phyloP scores from a whole-genome alignment of 2,888 invertebrate genomes.

The Phorcus lineatus region DNA sequence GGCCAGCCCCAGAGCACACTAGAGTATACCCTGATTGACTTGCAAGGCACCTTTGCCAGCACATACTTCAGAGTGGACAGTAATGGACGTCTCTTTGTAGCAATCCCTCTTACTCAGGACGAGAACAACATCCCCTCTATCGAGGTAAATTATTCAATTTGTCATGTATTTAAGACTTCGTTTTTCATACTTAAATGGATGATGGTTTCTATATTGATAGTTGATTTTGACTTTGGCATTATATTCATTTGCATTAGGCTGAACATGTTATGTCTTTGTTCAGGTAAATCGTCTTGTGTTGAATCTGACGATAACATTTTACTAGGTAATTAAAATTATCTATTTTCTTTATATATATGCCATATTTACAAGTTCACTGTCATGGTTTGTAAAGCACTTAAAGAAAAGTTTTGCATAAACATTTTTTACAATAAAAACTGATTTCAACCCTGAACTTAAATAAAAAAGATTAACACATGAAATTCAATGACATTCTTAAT shows the following conservation, averaged over 20 bases:
- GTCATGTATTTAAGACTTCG: too few species aligned
- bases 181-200: too few species aligned
- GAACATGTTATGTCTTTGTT: not conserved
- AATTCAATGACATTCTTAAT: constrained; percentile 14
- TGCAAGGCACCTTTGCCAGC: constrained; percentile 4
- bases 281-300: too few species aligned
- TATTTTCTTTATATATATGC: too few species aligned
- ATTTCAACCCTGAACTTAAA: not conserved
- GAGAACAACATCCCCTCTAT: not conserved
- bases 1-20: constrained; percentile 41
- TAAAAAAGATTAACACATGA: not conserved
- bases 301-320: too few species aligned
- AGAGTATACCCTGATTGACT: constrained; percentile 3
- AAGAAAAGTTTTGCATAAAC: not conserved
- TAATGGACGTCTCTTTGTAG: constrained; percentile 27
- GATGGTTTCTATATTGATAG: too few species aligned
- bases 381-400: too few species aligned
- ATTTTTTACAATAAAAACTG: not conserved
- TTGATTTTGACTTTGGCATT: too few species aligned
- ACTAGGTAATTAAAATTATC: too few species aligned
- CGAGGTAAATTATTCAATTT: not conserved
- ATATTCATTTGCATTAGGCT: not conserved
- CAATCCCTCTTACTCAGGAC: constrained; percentile 15
- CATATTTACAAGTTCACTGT: too few species aligned
- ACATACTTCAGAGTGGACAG: constrained; percentile 32